Evolutionary conservation across 2,797 vertebrate species (phyloP), one percentile per base, ranked within the genome.

Genomic region (Antrozous pallidus): DNA sequence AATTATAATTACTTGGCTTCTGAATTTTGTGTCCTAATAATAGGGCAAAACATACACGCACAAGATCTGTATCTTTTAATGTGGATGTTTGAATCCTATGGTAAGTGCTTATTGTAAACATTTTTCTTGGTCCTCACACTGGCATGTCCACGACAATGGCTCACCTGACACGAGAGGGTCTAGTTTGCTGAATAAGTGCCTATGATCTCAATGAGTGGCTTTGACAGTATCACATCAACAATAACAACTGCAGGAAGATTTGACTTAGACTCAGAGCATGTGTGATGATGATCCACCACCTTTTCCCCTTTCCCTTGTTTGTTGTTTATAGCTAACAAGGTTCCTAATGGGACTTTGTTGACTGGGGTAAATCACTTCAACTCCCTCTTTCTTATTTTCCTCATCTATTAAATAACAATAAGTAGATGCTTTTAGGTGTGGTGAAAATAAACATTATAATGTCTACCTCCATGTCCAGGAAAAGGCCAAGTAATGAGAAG

Each of bases 1-100:
- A 95, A 79, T 94, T 91, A 86, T 85, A 97, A 96, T 93, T 90
- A 96, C 42, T 93, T 74, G 20, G 47, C 71, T 92, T 93, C 49
- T 84, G 88, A 88, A 87, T 84, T 89, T 65, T 87, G 73, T 31
- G 71, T 65, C 36, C n/a, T 95, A 92, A 88, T 94, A 92, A 93
- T 42, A 67, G 45, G 65, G 31, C 18, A 88, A 94, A 79, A 8
- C 42, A 69, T 26, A 63, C 38, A 70, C 28, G 45, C 2, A 74
- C 42, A 42, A 45, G 49, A 86, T 74, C 42, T 81, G 2, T 77
- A 33, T 71, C 56, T 61, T 86, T 63, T 82, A 83, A 81, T 17
- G 33, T 28, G 31, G 51, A 77, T 61, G 56, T 49, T 56, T 10
- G 4, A 54, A 69, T 88, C 94, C 28, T 47, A 63, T 0, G 4